These are phyloP conservation scores for Pseudorectes ferrugineus DNA, from an alignment of 2,113 vertebrate genomes.

Conservation along the genomic window DNA sequence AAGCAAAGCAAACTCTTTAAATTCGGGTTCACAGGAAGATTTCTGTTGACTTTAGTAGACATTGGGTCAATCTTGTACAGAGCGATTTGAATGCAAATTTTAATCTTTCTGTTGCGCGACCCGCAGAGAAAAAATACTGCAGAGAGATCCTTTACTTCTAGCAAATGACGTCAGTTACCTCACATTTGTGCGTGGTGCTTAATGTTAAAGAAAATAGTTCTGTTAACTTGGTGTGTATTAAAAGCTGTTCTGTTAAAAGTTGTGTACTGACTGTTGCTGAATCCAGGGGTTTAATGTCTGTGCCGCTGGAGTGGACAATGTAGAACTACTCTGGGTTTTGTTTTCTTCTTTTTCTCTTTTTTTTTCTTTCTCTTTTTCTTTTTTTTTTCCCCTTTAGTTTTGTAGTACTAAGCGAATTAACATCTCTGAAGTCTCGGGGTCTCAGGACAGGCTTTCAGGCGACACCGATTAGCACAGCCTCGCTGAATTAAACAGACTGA, in stretches of 20 bases:
- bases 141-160: background rate
- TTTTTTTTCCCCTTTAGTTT: background rate
- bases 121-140: background rate
- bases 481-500: constrained; percentile 6
- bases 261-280: background rate
- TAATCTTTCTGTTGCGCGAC: background rate
- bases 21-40: background rate
- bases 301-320: background rate
- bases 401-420: constrained; percentile 11
- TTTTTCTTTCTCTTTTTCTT: too few species aligned
- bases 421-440: constrained; percentile 26
- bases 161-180: background rate
- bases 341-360: background rate
- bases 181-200: background rate
- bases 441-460: constrained; percentile 20
- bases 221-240: background rate
- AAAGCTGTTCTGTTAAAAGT: background rate
- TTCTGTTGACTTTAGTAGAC: background rate
- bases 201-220: background rate
- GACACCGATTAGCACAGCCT: constrained; percentile 34
- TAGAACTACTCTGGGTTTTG: background rate
- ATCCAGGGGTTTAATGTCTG: background rate
- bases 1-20: background rate
- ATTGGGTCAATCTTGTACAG: background rate
- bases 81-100: background rate